Evolutionary conservation across 1,140 invertebrate genomes (phyloP).

Genomic region (Lordiphosa mommai): DNA sequence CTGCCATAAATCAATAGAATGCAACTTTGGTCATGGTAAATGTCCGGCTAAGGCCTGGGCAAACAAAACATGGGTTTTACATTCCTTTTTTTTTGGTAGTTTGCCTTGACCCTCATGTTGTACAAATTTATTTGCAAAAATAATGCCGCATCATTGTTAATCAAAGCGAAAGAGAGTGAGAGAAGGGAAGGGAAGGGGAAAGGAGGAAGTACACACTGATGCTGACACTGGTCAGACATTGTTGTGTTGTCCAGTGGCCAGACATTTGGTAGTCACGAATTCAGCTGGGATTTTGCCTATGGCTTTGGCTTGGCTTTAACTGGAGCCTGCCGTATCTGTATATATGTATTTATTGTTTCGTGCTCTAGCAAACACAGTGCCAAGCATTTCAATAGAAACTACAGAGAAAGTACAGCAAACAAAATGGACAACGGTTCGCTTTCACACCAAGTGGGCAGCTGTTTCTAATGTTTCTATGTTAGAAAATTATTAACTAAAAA

Average conservation of each 20-base stretch:
- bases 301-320: conserved; percentile 3
- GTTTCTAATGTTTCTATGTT: too few species aligned
- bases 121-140: conserved; percentile 68
- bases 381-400: too few species aligned
- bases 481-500: too few species aligned
- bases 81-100: neutral
- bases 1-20: conserved; percentile 68
- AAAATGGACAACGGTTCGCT: too few species aligned
- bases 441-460: too few species aligned
- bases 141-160: conserved; percentile 73
- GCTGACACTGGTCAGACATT: conserved; percentile 57
- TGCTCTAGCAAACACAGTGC: neutral
- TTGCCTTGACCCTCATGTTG: neutral
- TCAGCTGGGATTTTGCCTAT: conserved; percentile 39
- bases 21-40: conserved; percentile 64
- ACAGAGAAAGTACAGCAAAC: too few species aligned
- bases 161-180: conserved; percentile 31
- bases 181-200: neutral
- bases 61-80: conserved; percentile 31
- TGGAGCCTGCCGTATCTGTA: neutral
- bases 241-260: conserved; percentile 43
- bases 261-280: conserved; percentile 55
- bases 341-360: conserved; percentile 40
- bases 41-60: conserved; percentile 35
- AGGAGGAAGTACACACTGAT: conserved; percentile 11